Evolutionary conservation across 2,113 vertebrate genomes (phyloP), one percentile per base, ranked within the genome.

Genomic region (Meriones unguiculatus): DNA sequence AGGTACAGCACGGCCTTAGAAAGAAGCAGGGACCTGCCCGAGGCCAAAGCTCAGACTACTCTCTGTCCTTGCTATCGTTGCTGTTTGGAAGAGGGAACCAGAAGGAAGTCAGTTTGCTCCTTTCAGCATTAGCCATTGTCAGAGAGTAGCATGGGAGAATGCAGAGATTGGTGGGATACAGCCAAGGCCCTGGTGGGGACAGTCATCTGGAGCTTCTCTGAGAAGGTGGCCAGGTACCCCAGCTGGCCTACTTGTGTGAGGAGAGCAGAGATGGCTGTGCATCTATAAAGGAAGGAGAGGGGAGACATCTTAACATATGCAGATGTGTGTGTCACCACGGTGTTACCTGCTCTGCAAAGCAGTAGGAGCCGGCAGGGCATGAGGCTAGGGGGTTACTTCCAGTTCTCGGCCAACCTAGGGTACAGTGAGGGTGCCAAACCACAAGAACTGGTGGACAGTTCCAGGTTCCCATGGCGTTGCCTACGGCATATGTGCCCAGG

Each of bases 241-340:
- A 69, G 77, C 87, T 35, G 17, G 38, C 50, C 72, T 4, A 12
- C 80, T 32, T 15, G 13, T 62, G 54, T 32, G 25, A 32, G 72
- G 25, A 46, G 57, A 64, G 70, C 54, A 73, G 50, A 84, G 76
- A 30, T 25, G 46, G 50, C 32, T 24, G 5, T 38, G 54, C 5
- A 22, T 38, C 64, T 50, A 35, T 64, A 18, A 13, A 14, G 62
- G 54, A 70, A 46, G 8, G 25, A 13, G 1, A 32, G 59, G 25
- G 22, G 28, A 46, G 30, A 18, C 18, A 35, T 15, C 24, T n/a
- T 62, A 4, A 4, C 5, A 2, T 0, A 2, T 1, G 24, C 30
- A 11, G 14, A n/a, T 18, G 32, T 76, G 17, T 50, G 41, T 35
- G 67, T 1, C 7, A 17, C 18, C 0, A 73, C 2, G 35, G 32